A percentile compares a stretch with the other conserved stretches of the same genome.
These are phyloP conservation scores for Eilema griseolum DNA, from an alignment of 2,888 invertebrate genomes.

Conservation along the genomic window DNA sequence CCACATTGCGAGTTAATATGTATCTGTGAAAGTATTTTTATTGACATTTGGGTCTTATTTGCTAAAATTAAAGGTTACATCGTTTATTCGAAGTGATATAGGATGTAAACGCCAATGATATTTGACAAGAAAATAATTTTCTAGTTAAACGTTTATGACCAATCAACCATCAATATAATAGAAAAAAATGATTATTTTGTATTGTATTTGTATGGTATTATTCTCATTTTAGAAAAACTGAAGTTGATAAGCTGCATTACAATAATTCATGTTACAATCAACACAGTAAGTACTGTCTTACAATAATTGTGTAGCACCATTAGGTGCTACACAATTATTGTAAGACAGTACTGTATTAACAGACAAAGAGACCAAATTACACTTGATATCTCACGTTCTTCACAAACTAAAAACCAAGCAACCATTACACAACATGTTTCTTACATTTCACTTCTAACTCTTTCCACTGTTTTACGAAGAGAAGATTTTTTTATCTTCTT, in stretches of 20 bases:
- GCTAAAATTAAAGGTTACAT: not conserved
- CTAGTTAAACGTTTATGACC: not conserved
- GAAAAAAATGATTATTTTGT: not conserved
- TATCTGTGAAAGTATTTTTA: not conserved
- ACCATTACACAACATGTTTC: not conserved
- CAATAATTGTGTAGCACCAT: constrained; percentile 8
- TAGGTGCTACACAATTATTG: too few species aligned
- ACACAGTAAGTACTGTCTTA: not conserved
- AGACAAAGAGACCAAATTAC: constrained; percentile 6
- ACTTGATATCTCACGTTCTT: not conserved
- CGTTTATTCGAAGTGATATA: not conserved
- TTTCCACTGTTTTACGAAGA: not conserved
- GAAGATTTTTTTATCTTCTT: not conserved
- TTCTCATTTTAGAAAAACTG: not conserved
- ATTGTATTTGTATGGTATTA: too few species aligned
- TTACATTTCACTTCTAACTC: not conserved
- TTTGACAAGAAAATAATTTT: not conserved
- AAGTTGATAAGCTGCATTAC: not conserved
- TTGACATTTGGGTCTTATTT: not conserved
- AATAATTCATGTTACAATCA: not conserved
- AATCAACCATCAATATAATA: not conserved
- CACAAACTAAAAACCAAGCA: constrained; percentile 10
- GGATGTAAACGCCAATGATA: not conserved
- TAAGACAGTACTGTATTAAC: too few species aligned
- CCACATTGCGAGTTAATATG: not conserved